Evolutionary conservation across 1,140 invertebrate genomes (phyloP), one percentile per base, ranked within the genome.

Genomic region (Telenomus remus): DNA sequence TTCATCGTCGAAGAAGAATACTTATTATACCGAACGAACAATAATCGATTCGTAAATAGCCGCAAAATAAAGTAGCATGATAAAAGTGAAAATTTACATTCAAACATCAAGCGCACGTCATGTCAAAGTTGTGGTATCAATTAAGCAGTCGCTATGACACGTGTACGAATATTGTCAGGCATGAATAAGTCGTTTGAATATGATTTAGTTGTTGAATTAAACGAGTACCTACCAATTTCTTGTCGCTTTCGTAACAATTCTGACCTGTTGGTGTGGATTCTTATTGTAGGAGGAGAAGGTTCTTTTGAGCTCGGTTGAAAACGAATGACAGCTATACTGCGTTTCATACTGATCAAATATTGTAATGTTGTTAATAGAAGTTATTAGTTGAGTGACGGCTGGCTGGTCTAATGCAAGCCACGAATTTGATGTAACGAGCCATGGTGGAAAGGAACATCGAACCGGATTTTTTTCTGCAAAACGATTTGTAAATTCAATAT

Each of bases 291-390:
- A 37, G n/a, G 54, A 27, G 7, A 60, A 37, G n/a, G 54, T 39
- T 19, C 55, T 75, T 12, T 75, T 75, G 15, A 27, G 11, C 61
- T 81, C 65, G 54, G 51, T 78, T 43, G 39, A 75, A 3, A 78
- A 57, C 0, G 70, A 60, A 61, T 87, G 81, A 50, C 85, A 87
- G 13, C 77, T 59, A 14, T 82, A 81, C 12, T 80, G 82, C 0
- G 85, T 86, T 76, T 86, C 85, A 55, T 84, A 75, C 47, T 81
- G 80, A 63, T 87, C 81, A 15, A 84, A 72, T 27, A 87, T 85
- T 49, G 85, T 86, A 60, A 87, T 78, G 37, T 85, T 87, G 65
- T 83, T 59, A 14, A 64, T 59, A 4, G 84, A 82, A 1, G 82
- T 80, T 13, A 82, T 64, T 0, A 87, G 76, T 0, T 84, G 80